Percentiles rank a stretch among this genome's conserved stretches.
Conservation (phyloP, 2,113 vertebrate species). For the Callaeas wilsoni region DNA sequence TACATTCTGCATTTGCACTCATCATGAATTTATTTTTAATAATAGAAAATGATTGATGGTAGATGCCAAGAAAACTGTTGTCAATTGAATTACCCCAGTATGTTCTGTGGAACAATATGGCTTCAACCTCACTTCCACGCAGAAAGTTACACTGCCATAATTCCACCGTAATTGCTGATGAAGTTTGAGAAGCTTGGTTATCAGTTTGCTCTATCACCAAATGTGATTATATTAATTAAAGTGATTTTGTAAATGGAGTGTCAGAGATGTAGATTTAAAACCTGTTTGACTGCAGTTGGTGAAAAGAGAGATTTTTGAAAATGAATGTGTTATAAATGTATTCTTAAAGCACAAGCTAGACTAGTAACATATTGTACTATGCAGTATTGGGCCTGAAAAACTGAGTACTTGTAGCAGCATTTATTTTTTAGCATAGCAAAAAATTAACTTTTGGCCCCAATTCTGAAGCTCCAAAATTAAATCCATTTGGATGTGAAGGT, state of each 20-base stretch:
- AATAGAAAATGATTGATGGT: neutral
- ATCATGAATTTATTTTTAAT: neutral
- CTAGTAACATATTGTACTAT: neutral
- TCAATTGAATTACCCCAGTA: neutral
- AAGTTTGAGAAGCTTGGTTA: neutral
- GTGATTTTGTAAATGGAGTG: neutral
- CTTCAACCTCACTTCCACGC: neutral
- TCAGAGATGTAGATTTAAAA: neutral
- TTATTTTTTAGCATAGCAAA: neutral
- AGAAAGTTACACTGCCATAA: neutral
- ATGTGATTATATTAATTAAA: constrained; percentile 29
- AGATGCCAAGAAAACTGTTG: neutral
- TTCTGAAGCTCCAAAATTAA: neutral
- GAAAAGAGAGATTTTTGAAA: neutral
- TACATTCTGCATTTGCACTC: neutral
- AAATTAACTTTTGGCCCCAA: neutral
- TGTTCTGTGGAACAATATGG: neutral
- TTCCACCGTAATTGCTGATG: neutral
- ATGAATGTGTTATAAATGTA: neutral
- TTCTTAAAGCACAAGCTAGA: neutral
- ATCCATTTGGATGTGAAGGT: neutral
- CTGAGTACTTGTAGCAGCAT: neutral
- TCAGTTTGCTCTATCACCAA: neutral
- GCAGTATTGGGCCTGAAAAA: neutral
- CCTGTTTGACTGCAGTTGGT: neutral